Conservation (phyloP, 2,888 invertebrate genomes). For the Leptodirus hochenwartii region DNA sequence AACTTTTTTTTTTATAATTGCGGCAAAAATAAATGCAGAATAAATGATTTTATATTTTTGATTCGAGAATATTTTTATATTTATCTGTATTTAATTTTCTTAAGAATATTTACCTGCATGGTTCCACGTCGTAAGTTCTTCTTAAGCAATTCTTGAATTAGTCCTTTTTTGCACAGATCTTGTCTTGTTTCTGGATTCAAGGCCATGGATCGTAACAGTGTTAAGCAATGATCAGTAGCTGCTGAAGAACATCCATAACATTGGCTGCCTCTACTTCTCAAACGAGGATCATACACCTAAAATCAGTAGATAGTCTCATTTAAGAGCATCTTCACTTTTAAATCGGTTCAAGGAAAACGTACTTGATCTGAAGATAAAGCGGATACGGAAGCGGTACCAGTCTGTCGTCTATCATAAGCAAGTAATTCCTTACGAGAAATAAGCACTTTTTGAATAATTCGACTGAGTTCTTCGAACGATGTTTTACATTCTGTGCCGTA, state of each 20-base stretch:
- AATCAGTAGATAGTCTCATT: slow-evolving; percentile 2
- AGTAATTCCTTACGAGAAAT: slow-evolving; percentile 83
- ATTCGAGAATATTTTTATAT: too few relatives aligned
- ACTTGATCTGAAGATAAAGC: too few relatives aligned
- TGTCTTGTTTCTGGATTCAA: slow-evolving; percentile 58
- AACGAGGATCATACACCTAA: slow-evolving; percentile 11
- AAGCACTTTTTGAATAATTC: slow-evolving; percentile 75
- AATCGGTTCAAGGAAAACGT: background rate
- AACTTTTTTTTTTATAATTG: too few relatives aligned
- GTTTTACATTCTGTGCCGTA: slow-evolving; percentile 91
- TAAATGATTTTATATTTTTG: too few relatives aligned
- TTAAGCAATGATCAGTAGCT: slow-evolving; percentile 86
- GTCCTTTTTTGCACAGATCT: slow-evolving; percentile 62
- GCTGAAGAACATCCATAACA: slow-evolving; percentile 82
- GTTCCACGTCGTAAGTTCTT: slow-evolving; percentile 80
- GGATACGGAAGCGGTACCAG: too few relatives aligned
- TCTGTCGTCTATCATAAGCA: slow-evolving; percentile 73
- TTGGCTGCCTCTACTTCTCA: slow-evolving; percentile 36
- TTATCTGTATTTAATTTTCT: too few relatives aligned
- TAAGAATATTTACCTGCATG: slow-evolving; percentile 42
- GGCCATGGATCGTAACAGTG: slow-evolving; percentile 74
- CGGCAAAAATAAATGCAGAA: too few relatives aligned
- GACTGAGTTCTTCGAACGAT: slow-evolving; percentile 86
- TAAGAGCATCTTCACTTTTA: too few relatives aligned
- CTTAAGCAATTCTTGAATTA: slow-evolving; percentile 77